Evolutionary conservation across 2,113 vertebrate genomes (phyloP), one percentile per base, ranked within the genome.

Genomic region (Tretioscincus oriximinensis): DNA sequence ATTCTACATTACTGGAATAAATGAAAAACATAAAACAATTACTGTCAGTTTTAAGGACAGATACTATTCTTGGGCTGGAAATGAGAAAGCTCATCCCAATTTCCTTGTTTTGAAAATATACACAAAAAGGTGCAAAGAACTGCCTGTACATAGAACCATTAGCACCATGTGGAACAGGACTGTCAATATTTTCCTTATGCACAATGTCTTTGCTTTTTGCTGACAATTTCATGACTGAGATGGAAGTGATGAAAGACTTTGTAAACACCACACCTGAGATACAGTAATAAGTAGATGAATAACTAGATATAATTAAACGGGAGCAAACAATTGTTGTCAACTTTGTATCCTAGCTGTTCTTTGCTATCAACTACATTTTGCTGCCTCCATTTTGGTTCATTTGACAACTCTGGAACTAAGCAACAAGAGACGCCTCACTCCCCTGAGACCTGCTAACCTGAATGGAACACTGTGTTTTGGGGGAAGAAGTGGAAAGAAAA

Each of bases 321-420:
- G 21, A 29, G 21, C 58, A 76, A 76, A 35, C 54, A 45, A 80
- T 45, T 26, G 41, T 24, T 58, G 41, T 54, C 73, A 69, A 60
- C 18, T 76, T 75, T 76, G 22, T 70, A 29, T 28, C 28, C 35
- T 49, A 58, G 9, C n/a, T 80, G 14, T 73, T 84, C 75, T 70
- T 81, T 83, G 64, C 70, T 64, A 65, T 49, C 83, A 82, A 68
- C 64, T 70, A 24, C 63, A 73, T 49, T 31, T 82, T 67, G 82
- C 41, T 86, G 31, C 85, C 68, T 70, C 69, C 81, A 49, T 82
- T 87, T 76, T 70, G 78, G 80, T 82, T 83, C 85, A 70, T 58
- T 81, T 88, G 85, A 79, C 89, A 90, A 65, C 61, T 82, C 51
- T 83, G 75, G 35, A 86, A 79, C 64, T 65, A 79, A 65, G 76